Evolutionary conservation across 2,113 vertebrate species (phyloP), one percentile per base, ranked within the genome.

Genomic region (Panthera uncia): DNA sequence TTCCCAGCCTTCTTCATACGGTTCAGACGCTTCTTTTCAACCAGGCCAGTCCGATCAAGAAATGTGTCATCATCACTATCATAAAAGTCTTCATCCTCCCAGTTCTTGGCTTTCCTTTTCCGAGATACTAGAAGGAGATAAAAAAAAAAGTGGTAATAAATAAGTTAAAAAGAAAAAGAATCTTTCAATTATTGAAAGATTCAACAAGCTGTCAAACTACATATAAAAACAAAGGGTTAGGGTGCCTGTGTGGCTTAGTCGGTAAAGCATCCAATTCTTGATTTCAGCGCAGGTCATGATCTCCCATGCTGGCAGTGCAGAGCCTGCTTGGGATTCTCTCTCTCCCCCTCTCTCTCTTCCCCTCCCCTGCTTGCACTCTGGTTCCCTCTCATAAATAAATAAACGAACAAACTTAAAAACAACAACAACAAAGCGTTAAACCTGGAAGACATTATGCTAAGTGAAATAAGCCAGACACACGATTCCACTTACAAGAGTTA

Each of bases 11-110:
- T 99, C 96, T 99, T 99, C 99, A 99, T 99, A 68, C 99, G 99
- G 93, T 99, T 99, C 74, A 99, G 98, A 66, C 99, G 99, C 98
- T 99, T 99, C 98, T 98, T 99, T 98, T 99, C 99, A 63, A 99
- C 99, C 0, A 99, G 98, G 68, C 99, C 99, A 0, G 99, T 99
- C 68, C 99, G 98, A 97, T 99, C 99, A 25, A 99, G 99, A 96
- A 99, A 99, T 16, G 99, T 99, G 97, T 99, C 99, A 16, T 99
- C 99, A 4, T 99, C 99, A 16, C 99, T 99, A 98, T 99, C 99
- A 69, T 99, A 99, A 98, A 99, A 99, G 89, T 99, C 99, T 95
- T 99, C 99, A 25, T 99, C 99, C 95, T 99, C 99, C 99, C 99
- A 99, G 98, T 99, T 99, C 98, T 99, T 99, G 96, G 99, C 99